Base-by-base conservation (phyloP, 2,888 invertebrate genomes). In the Heteromurus nitidus region DNA sequence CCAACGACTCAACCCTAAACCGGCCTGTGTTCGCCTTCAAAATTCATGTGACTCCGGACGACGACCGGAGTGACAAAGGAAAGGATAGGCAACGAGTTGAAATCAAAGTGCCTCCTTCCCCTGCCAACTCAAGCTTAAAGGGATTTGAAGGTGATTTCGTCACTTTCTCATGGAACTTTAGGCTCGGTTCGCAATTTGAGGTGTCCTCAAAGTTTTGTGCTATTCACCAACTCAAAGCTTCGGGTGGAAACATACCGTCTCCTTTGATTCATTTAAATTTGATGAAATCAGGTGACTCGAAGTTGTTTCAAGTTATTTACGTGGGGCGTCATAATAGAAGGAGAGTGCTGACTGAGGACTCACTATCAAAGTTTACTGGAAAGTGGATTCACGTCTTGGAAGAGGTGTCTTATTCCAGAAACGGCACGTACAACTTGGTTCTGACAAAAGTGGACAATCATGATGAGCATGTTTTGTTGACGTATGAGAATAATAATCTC, bases 191-290 rank as follows among this genome's bases (percentile, higher is more conserved):
- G 7, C 69, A 55, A 24, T 86, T 86, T 67, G 83, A 85, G 47
- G 82, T 85, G 0, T 82, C 84, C 1, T 60, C 74, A 1, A 30
- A 60, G 7, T 85, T 85, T 47, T 80, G 83, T n/a, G 84, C 84
- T 30, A 79, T 86, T 36, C 84, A 84, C 42, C 86, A 86, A 73
- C 31, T 86, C n/a, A 86, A 85, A 53, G 84, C 80, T 7, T 77
- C 74, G 1, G 82, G 82, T 2, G 85, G 85, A 2, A 72, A 85
- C 36, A 83, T 82, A 3, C 44, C 53, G 18, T 50, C 26, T 30
- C 86, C 86, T 0, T 13, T 86, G 0, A 84, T 86, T 3, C 85
- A 84, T 0, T 72, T 86, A 7, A 84, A 85, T 1, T 82, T 84
- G 5, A 55, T 77, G 20, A 72, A 42, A 18, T 5, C 13, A n/a